These are phyloP conservation scores for Oasisia sp. DNA, from an alignment of 2,888 invertebrate species.

Conservation along the genomic window DNA sequence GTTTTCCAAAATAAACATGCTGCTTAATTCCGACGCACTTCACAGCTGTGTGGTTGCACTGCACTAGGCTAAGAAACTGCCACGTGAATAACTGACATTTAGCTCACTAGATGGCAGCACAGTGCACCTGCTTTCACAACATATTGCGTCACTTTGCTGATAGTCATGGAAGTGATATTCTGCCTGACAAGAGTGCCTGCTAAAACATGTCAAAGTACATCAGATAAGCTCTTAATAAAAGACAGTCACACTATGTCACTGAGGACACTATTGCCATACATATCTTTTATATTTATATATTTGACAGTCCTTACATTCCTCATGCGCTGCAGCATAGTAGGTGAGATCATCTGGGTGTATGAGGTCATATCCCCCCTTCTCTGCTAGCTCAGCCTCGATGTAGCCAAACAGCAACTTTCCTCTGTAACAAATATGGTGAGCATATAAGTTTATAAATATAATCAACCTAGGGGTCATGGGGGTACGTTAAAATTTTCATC, in stretches of 20 bases:
- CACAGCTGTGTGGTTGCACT: background rate
- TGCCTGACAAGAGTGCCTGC: too few species aligned
- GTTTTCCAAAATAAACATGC: background rate
- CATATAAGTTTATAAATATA: background rate
- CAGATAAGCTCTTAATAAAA: too few species aligned
- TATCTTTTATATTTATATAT: background rate
- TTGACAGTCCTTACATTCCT: conserved; percentile 84
- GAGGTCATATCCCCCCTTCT: conserved; percentile 91
- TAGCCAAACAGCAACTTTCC: conserved; percentile 95
- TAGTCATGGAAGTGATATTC: background rate
- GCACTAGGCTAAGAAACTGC: background rate
- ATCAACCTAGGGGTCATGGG: too few species aligned
- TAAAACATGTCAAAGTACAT: too few species aligned
- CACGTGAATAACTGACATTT: background rate
- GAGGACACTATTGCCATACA: too few species aligned
- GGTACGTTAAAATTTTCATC: too few species aligned
- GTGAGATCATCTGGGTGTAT: conserved; percentile 98
- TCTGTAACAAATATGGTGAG: conserved; percentile 67
- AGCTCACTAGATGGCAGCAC: background rate
- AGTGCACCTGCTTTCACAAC: background rate
- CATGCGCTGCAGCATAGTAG: conserved; percentile 98
- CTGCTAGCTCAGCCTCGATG: conserved; percentile 86
- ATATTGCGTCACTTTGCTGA: background rate
- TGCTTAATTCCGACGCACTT: background rate
- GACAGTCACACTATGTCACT: too few species aligned